These are phyloP conservation scores for Nothobranchius kuhntae DNA, from an alignment of 2,113 vertebrate genomes.

Conservation along the genomic window DNA sequence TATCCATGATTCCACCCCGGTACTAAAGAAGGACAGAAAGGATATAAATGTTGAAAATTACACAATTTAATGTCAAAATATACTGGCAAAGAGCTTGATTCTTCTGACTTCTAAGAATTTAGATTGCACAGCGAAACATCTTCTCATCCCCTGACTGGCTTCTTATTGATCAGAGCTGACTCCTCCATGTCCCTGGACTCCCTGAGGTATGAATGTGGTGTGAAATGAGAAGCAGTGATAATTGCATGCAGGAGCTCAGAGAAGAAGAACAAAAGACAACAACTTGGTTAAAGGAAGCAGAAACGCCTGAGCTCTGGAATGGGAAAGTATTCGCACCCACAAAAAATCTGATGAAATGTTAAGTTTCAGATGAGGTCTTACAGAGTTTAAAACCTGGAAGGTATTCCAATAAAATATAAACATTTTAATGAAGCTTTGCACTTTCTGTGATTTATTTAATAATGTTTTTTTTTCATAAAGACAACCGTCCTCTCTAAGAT, in stretches of 20 bases:
- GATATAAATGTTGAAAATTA: neutral
- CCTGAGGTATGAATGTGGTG: constrained; percentile 12
- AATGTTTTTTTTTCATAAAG: too few relatives aligned
- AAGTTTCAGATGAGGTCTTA: too few relatives aligned
- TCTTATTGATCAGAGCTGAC: constrained; percentile 30
- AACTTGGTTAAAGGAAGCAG: constrained; percentile 6
- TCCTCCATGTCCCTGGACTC: constrained; percentile 7
- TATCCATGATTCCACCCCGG: neutral
- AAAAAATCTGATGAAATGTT: neutral
- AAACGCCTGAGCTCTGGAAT: constrained; percentile 1
- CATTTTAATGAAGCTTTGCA: too few relatives aligned
- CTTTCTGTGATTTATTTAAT: too few relatives aligned
- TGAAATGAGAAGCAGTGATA: constrained; percentile 18
- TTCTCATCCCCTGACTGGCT: neutral
- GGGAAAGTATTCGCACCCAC: neutral
- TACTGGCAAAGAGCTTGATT: too few relatives aligned
- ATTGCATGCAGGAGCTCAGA: constrained; percentile 13
- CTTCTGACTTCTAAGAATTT: too few relatives aligned
- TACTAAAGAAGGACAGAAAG: neutral
- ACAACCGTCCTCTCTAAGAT: too few relatives aligned
- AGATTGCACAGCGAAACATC: too few relatives aligned
- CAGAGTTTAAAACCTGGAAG: too few relatives aligned
- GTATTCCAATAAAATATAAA: too few relatives aligned
- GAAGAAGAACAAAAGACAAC: neutral
- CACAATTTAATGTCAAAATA: too few relatives aligned